Evolutionary conservation across 1,140 invertebrate species (phyloP), one percentile per base, ranked within the genome.

Genomic region (Probaryconus sp.): DNA sequence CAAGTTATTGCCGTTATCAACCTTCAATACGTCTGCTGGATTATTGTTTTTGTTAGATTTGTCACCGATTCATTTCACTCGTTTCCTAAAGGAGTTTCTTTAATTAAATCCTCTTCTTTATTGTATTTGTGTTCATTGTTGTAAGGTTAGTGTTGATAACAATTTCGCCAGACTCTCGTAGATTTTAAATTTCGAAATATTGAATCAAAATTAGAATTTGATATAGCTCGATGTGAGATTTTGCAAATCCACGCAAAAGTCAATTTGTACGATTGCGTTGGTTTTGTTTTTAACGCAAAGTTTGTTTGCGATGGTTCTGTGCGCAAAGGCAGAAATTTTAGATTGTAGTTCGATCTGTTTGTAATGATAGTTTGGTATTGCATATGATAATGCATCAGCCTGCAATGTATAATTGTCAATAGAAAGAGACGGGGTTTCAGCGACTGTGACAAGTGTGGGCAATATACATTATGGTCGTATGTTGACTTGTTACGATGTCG

Each of bases 401-500:
- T 65, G 71, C 74, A 68, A 79, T 71, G 72, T 68, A 79, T 82
- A 82, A 83, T 85, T 85, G 84, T 87, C 84, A 86, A 86, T 81
- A 86, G 81, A 83, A 81, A 82, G 80, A 81, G 78, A 77, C 75
- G 75, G 69, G 73, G 77, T 78, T 50, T 78, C 74, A 58, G 74
- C 69, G 77, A 81, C 76, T 77, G 78, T 78, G 80, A 77, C 79
- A 83, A 82, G 80, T 80, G 81, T 79, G 80, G 71, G 61, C 75
- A 78, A 79, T 83, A 83, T 82, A 83, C 78, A 85, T 84, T 84
- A 82, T 81, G 83, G 77, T 77, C 69, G 77, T 81, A 77, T 83
- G 83, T 86, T 87, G 82, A 87, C 83, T 86, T 86, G 85, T 86
- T 85, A 87, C 83, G 83, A 84, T 87, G 85, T 86, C 84, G 81